Evolutionary conservation across 1,140 invertebrate species (phyloP).

Genomic region (Potamilus streckersoni): DNA sequence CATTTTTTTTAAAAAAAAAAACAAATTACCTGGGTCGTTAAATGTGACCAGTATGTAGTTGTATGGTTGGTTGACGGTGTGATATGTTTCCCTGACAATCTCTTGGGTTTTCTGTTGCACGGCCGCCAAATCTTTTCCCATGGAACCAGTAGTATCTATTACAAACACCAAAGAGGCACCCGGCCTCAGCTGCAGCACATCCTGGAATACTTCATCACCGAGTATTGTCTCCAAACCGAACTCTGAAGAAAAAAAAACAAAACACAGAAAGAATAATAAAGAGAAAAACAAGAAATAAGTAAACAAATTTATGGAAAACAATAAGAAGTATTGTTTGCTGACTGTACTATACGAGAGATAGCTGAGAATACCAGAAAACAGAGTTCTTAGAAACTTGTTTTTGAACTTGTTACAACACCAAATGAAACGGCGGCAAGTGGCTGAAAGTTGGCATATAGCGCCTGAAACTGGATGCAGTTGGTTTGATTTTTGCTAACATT

Average conservation of each 20-base stretch:
- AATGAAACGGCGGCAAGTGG: no score
- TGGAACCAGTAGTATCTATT: conserved; percentile 45
- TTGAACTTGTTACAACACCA: no score
- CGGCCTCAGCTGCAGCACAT: conserved; percentile 26
- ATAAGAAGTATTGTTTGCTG: no score
- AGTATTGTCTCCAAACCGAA: conserved; percentile 22
- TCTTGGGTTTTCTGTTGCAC: conserved; percentile 35
- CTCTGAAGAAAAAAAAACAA: conserved; percentile 1
- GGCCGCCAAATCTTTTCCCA: conserved; percentile 43
- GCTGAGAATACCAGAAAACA: no score
- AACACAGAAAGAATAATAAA: neutral
- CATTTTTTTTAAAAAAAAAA: no score
- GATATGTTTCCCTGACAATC: conserved; percentile 30
- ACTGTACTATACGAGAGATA: no score
- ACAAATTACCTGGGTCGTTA: conserved; percentile 41
- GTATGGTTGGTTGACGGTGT: conserved; percentile 36
- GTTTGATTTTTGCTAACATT: no score
- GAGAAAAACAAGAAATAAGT: no score
- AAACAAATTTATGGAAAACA: no score
- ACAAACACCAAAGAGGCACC: conserved; percentile 43
- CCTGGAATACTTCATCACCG: conserved; percentile 29
- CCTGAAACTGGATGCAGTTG: no score
- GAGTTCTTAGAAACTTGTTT: no score
- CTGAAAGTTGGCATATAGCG: no score
- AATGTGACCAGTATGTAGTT: conserved; percentile 46